Percentiles rank a stretch among this genome's conserved stretches.
These are phyloP conservation scores for Gallinago solitaria DNA, from an alignment of 2,797 vertebrate genomes.

Conservation along the genomic window DNA sequence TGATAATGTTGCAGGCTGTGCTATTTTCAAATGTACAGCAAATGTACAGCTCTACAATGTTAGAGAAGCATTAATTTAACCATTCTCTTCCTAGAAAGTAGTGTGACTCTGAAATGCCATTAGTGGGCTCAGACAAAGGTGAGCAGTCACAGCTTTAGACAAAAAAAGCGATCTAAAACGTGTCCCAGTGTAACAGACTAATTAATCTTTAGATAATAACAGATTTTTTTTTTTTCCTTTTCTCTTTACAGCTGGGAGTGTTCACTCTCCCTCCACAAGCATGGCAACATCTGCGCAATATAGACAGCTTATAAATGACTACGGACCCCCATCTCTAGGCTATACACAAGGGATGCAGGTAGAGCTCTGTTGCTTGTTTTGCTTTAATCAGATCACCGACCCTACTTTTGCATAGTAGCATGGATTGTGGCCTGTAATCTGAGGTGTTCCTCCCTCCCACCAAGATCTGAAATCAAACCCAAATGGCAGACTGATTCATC, in stretches of 20 bases:
- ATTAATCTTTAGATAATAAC: conserved; percentile 23
- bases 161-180: not conserved
- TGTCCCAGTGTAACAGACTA: not conserved
- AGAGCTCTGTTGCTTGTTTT: not conserved
- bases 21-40: not conserved
- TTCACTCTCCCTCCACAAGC: conserved; percentile 90
- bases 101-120: not conserved
- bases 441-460: conserved; percentile 63
- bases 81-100: not conserved
- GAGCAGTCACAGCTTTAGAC: conserved; percentile 3
- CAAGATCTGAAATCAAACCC: conserved; percentile 59
- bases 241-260: conserved; percentile 82
- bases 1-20: conserved; percentile 33
- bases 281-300: conserved; percentile 88
- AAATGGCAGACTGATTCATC: conserved; percentile 62
- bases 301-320: conserved; percentile 95
- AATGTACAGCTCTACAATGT: not conserved
- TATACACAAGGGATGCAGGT: conserved; percentile 87
- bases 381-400: not conserved
- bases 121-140: not conserved
- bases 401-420: not conserved
- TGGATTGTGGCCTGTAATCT: conserved; percentile 12
- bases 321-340: conserved; percentile 94
- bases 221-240: not conserved
- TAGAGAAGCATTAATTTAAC: not conserved